phyloP scores from a whole-genome alignment of 2,797 vertebrate genomes.

The Petrocephalus sullivani region DNA sequence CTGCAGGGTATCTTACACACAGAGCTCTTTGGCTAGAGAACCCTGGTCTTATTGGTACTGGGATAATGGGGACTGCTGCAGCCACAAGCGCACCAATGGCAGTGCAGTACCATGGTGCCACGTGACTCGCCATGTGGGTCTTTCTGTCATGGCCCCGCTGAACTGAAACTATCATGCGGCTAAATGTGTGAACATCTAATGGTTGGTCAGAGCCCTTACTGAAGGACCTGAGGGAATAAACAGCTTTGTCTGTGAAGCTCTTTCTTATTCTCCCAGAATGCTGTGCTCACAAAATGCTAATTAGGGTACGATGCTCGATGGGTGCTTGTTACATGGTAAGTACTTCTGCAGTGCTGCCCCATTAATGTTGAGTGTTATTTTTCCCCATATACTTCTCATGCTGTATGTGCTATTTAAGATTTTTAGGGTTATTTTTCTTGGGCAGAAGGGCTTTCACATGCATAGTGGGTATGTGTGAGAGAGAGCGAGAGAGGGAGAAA shows the following conservation, averaged over 20 bases:
- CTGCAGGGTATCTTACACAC: conserved; percentile 33
- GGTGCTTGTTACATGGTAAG: not conserved
- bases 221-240: not conserved
- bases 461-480: not conserved
- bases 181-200: not conserved
- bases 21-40: conserved; percentile 24
- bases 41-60: too few species aligned
- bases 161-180: not conserved
- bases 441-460: not conserved
- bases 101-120: not conserved
- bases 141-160: not conserved
- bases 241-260: not conserved
- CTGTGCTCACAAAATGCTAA: not conserved
- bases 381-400: not conserved
- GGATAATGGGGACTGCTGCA: not conserved
- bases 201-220: not conserved
- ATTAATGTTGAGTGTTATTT: not conserved
- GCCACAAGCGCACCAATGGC: not conserved
- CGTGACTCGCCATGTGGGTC: not conserved
- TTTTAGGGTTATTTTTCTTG: not conserved
- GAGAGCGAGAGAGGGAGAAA: not conserved
- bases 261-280: not conserved
- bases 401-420: not conserved
- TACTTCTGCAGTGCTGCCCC: not conserved
- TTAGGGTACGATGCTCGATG: not conserved